These are phyloP conservation scores for Tetraneura akinire DNA, from an alignment of 1,140 invertebrate genomes.

Conservation along the genomic window DNA sequence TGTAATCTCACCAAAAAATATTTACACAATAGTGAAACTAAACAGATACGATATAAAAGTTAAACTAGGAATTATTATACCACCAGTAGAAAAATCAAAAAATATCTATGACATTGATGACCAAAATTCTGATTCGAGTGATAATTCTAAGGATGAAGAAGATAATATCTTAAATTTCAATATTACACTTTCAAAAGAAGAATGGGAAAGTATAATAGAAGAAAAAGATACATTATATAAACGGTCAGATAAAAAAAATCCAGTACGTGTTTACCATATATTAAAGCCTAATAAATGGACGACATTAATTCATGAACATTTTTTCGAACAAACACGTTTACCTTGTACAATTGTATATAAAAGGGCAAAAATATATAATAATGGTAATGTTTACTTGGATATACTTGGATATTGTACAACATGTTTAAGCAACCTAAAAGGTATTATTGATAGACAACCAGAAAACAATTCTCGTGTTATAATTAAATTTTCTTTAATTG, in stretches of 20 bases:
- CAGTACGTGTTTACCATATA: neutral
- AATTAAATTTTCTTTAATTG: neutral
- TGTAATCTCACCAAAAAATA: neutral
- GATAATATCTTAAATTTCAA: neutral
- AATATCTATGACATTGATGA: neutral
- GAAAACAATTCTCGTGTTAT: neutral
- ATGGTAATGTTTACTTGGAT: neutral
- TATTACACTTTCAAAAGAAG: neutral
- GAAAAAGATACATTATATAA: neutral
- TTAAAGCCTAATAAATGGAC: neutral
- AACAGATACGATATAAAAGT: neutral
- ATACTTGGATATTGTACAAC: neutral
- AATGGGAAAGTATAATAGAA: neutral
- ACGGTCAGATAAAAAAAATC: neutral
- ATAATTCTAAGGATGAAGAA: neutral
- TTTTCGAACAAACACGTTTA: slow-evolving; percentile 2
- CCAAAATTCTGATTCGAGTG: neutral
- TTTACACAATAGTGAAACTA: neutral
- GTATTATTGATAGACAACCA: neutral
- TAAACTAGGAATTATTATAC: neutral
- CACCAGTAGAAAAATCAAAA: neutral
- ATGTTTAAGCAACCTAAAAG: neutral
- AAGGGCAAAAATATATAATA: neutral
- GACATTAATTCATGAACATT: neutral
- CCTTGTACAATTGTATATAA: slow-evolving; percentile 6